These are phyloP conservation scores for Rhamnusium bicolor DNA, from an alignment of 2,888 invertebrate species.

Conservation along the genomic window DNA sequence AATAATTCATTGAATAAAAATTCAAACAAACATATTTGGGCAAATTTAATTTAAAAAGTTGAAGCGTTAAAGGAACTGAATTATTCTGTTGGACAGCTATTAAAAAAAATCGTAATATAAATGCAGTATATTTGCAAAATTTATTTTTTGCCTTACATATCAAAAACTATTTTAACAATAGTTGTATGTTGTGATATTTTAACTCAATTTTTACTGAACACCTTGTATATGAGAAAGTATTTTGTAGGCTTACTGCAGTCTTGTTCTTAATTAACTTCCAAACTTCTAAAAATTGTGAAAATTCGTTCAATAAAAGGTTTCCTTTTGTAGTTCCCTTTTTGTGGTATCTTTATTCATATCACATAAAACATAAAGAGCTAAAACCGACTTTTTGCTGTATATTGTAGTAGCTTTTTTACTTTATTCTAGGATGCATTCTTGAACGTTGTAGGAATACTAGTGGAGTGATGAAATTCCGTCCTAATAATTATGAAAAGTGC, in stretches of 20 bases:
- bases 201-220: background rate
- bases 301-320: background rate
- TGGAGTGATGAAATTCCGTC: no score
- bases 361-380: constrained; percentile 6
- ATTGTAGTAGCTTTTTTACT: background rate
- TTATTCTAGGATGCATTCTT: background rate
- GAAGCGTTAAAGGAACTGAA: no score
- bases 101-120: no score
- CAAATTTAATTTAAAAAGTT: no score
- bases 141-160: no score
- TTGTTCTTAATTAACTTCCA: background rate
- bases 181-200: background rate
- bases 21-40: no score
- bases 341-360: constrained; percentile 3
- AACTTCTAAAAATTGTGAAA: constrained; percentile 1
- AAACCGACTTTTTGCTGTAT: background rate
- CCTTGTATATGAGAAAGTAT: background rate
- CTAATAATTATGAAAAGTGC: no score
- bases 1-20: no score
- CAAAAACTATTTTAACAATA: background rate
- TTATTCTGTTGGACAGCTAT: no score
- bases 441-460: background rate
- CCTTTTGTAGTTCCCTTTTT: constrained; percentile 3
- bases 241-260: background rate
- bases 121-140: no score